Percentiles rank a stretch among this genome's conserved stretches.
phyloP scores from a whole-genome alignment of 2,888 invertebrate genomes.

The Noctua janthe region DNA sequence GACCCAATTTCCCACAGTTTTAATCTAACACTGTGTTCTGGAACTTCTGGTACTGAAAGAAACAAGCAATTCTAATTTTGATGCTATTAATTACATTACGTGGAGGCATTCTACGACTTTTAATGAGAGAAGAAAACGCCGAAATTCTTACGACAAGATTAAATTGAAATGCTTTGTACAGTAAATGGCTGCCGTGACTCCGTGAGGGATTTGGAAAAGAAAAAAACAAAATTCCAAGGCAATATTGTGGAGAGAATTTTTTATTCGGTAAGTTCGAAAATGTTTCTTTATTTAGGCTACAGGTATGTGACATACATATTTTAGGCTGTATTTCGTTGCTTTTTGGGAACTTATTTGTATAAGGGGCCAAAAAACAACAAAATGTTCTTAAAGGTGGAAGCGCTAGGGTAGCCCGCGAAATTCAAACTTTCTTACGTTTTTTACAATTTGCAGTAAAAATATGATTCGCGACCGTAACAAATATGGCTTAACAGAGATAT shows the following conservation, averaged over 20 bases:
- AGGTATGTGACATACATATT: slow-evolving; percentile 3
- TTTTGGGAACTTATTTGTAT: background rate
- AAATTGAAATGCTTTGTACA: slow-evolving; percentile 54
- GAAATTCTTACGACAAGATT: slow-evolving; percentile 56
- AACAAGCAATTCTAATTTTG: slow-evolving; percentile 30
- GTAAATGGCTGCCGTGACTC: slow-evolving; percentile 40
- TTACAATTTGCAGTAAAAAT: no score
- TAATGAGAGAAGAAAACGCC: slow-evolving; percentile 55
- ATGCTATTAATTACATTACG: slow-evolving; percentile 53
- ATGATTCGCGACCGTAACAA: no score
- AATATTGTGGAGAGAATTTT: slow-evolving; percentile 24
- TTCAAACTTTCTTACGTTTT: no score
- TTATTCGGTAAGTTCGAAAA: slow-evolving; percentile 8
- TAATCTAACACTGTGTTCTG: background rate
- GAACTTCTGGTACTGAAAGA: slow-evolving; percentile 9
- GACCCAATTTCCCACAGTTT: background rate
- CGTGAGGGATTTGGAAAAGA: slow-evolving; percentile 41
- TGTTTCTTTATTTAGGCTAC: slow-evolving; percentile 3
- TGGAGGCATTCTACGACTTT: slow-evolving; percentile 59
- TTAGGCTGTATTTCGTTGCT: background rate
- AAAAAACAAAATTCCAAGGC: slow-evolving; percentile 41
- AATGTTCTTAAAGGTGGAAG: background rate
- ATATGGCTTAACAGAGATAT: no score
- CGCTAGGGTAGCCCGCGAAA: no score
- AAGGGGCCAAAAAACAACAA: background rate